Conservation (phyloP, 2,888 invertebrate genomes). For the Balanococcus diminutus region DNA sequence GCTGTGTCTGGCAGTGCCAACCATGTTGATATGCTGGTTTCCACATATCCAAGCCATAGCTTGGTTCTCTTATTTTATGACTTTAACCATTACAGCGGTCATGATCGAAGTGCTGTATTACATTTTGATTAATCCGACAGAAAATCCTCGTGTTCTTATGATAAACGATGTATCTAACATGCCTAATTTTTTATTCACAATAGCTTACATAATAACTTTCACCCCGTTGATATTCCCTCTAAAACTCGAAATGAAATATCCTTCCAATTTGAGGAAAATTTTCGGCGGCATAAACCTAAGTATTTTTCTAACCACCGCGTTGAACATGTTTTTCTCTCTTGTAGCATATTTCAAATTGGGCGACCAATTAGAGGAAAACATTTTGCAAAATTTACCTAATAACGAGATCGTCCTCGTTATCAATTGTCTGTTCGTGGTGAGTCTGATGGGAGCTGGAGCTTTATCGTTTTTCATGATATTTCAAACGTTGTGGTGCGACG, state of each 20-base stretch:
- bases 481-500: slow-evolving; percentile 28
- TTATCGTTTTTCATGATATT: slow-evolving; percentile 29
- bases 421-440: neutral
- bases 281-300: slow-evolving; percentile 7
- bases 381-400: slow-evolving; percentile 12
- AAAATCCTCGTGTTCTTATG: neutral
- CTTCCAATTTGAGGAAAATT: neutral
- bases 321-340: slow-evolving; percentile 13
- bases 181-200: neutral
- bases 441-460: neutral
- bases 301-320: neutral
- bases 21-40: slow-evolving; percentile 1
- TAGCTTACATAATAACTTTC: neutral
- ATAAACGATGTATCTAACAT: slow-evolving; percentile 15
- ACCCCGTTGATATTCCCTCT: slow-evolving; percentile 40
- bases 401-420: neutral
- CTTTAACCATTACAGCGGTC: neutral
- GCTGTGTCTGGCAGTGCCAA: neutral
- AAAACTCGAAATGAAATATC: slow-evolving; percentile 40
- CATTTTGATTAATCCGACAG: neutral
- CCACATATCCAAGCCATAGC: slow-evolving; percentile 31
- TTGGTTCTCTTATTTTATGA: neutral
- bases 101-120: slow-evolving; percentile 26
- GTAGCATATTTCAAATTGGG: slow-evolving; percentile 31
- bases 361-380: neutral